These are phyloP conservation scores for Acanthisitta chloris DNA, from an alignment of 2,113 vertebrate genomes.

Conservation along the genomic window DNA sequence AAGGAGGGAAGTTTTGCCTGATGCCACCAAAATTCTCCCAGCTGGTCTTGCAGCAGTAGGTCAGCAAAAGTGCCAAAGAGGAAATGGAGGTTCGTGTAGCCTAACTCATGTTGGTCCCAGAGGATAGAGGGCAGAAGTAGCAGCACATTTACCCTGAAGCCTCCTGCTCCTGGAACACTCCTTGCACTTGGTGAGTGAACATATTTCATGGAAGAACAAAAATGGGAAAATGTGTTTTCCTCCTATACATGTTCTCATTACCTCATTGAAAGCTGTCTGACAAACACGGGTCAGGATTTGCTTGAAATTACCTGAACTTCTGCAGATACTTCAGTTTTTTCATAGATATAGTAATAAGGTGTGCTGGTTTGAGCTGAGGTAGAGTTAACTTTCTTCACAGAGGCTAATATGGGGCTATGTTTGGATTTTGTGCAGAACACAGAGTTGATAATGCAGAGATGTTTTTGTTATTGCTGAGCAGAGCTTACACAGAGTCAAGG, in stretches of 20 bases:
- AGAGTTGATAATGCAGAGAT: too few relatives aligned
- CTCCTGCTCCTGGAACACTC: not conserved
- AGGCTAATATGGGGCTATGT: too few relatives aligned
- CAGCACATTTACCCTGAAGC: not conserved
- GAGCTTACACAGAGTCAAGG: too few relatives aligned
- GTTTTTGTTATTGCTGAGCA: too few relatives aligned
- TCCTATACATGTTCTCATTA: not conserved
- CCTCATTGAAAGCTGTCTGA: not conserved
- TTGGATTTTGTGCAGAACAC: too few relatives aligned
- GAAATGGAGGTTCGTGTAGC: not conserved
- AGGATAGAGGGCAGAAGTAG: not conserved
- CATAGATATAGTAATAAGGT: not conserved
- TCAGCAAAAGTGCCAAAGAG: not conserved
- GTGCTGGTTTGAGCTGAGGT: too few relatives aligned
- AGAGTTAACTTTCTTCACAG: too few relatives aligned
- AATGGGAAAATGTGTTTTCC: not conserved
- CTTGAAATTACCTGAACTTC: not conserved
- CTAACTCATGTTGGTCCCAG: not conserved
- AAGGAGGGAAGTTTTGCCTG: not conserved
- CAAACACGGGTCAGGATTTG: not conserved
- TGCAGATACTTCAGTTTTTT: not conserved
- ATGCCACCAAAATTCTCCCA: not conserved
- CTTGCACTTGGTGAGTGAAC: accelerated
- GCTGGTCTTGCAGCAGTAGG: not conserved
- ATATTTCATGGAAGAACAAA: not conserved